Evolutionary conservation across 2,888 invertebrate genomes (phyloP), one percentile per base, ranked within the genome.

Genomic region (Malthinus flaveolus): DNA sequence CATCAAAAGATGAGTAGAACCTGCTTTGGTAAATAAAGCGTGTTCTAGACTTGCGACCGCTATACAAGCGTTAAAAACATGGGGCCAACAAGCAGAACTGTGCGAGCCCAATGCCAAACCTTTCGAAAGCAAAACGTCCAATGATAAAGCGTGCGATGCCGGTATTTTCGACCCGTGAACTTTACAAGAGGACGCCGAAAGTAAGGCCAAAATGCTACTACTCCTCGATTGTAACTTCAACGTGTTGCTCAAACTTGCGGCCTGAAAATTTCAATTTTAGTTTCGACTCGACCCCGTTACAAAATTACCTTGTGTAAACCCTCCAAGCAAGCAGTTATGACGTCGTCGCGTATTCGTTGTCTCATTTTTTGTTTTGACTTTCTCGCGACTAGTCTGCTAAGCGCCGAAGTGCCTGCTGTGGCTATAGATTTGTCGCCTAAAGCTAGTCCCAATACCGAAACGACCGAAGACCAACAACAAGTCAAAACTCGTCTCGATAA

Each of bases 71-170:
- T 91, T 88, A 75, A 98, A 95, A 59, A 97, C 93, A 74, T 97
- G 95, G 63, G 92, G 91, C 97, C 97, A 97, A 71, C 97, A 97
- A 65, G 94, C 93, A 11, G 93, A 85, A 23, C 95, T 93, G 72
- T 95, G 95, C 35, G 95, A 93, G 3, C 95, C 96, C 6, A 96
- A 83, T 73, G 96, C 95, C 49, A 97, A 81, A 1, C 96, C 95
- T 68, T 74, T 73, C 49, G 79, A 84, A 56, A 97, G 84, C 15
- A 97, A 84, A 11, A 97, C 92, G 75, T 97, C 96, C 81, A 97
- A 86, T 36, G 95, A 95, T 63, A 97, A 81, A 0, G 95, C 93
- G 72, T 97, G 96, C 0, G 95, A 92, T 32, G 93, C 90, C 42
- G 93, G 85, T 61, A 95, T 85, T 68, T 90, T 87, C 0, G 88